These are phyloP conservation scores for Drosophila rufa DNA, from an alignment of 1,140 invertebrate genomes.

Conservation along the genomic window DNA sequence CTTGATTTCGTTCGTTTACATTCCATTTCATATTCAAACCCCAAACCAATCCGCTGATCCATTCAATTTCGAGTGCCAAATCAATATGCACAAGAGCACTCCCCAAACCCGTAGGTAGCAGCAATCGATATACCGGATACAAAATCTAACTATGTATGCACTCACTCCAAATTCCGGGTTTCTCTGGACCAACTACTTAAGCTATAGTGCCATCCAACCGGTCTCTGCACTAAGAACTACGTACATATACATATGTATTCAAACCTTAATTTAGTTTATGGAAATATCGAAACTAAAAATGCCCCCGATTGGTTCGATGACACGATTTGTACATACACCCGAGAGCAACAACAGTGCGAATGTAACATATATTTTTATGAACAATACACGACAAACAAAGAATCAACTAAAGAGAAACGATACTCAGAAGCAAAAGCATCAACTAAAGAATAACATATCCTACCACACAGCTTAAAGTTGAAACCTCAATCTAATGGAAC, in stretches of 20 bases:
- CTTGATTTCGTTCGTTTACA: conserved; percentile 5
- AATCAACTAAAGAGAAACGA: conserved; percentile 42
- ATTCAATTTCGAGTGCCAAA: conserved; percentile 51
- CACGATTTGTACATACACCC: conserved; percentile 47
- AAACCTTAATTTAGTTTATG: neutral
- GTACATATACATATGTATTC: neutral
- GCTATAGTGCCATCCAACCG: conserved; percentile 34
- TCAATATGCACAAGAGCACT: conserved; percentile 28
- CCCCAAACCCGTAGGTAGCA: conserved; percentile 19
- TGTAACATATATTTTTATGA: conserved; percentile 42
- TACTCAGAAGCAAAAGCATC: conserved; percentile 43
- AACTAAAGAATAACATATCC: conserved; percentile 66
- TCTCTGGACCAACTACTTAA: conserved; percentile 57
- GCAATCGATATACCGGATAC: conserved; percentile 12
- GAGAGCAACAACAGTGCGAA: conserved; percentile 16
- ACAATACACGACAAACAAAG: conserved; percentile 35
- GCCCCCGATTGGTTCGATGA: conserved; percentile 16
- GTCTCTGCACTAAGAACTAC: conserved; percentile 29
- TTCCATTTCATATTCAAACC: neutral
- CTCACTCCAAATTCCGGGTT: conserved; percentile 35
- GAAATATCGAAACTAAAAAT: neutral
- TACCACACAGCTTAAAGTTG: conserved; percentile 51
- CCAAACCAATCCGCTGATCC: conserved; percentile 7
- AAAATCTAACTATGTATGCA: conserved; percentile 1
- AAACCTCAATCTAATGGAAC: conserved; percentile 19